Evolutionary conservation across 30 jellyfish, hydroid and myxozoan species (phyloP).

Genomic region (Phacellophora camtschatica): DNA sequence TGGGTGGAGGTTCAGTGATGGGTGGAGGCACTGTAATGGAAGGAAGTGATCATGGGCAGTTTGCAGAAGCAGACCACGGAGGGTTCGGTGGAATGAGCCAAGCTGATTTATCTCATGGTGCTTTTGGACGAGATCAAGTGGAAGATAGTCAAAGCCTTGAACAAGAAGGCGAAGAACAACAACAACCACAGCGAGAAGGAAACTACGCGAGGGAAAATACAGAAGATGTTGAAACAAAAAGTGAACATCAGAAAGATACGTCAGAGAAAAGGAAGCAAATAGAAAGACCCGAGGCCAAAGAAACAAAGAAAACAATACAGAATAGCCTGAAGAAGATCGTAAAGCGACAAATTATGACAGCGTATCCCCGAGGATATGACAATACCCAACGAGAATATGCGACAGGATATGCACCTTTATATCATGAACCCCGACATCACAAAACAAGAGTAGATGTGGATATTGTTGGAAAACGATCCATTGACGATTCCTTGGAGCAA

Average conservation of each 20-base stretch:
- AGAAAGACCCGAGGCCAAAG: conserved; percentile 74
- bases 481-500: conserved; percentile 34
- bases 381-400: neutral
- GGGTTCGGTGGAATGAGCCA: conserved; percentile 14
- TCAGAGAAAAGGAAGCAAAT: conserved; percentile 82
- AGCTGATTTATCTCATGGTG: conserved; percentile 68
- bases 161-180: conserved; percentile 55
- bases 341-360: conserved; percentile 53
- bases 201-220: conserved; percentile 35
- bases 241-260: conserved; percentile 33
- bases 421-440: conserved; percentile 71
- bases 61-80: conserved; percentile 27
- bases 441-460: conserved; percentile 93
- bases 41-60: neutral
- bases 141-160: conserved; percentile 48
- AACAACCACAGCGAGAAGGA: conserved; percentile 62
- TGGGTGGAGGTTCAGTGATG: conserved; percentile 14
- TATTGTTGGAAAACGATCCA: conserved; percentile 95
- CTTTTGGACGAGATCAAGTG: conserved; percentile 65
- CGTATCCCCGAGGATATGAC: conserved; percentile 50
- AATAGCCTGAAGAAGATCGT: conserved; percentile 40
- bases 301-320: conserved; percentile 29
- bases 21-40: conserved; percentile 13
- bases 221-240: conserved; percentile 11
- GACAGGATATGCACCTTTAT: conserved; percentile 31